Conservation (phyloP, 2,888 invertebrate genomes). For the Aphidius colemani region DNA sequence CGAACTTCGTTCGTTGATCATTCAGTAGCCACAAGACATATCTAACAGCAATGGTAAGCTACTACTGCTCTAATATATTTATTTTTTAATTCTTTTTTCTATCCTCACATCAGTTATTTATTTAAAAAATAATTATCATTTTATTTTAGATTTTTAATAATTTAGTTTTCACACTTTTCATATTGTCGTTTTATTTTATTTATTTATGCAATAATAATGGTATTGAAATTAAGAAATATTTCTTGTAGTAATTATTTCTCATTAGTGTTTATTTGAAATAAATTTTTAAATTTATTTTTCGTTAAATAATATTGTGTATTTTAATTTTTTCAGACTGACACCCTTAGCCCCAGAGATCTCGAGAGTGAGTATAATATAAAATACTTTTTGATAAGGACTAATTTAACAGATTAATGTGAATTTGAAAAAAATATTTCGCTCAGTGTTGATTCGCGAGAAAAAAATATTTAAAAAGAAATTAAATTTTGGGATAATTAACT, state of each 20-base stretch:
- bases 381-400: slow-evolving; percentile 7
- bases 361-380: slow-evolving; percentile 76
- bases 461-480: not conserved
- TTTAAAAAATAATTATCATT: not conserved
- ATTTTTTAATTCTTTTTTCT: slow-evolving; percentile 19
- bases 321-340: slow-evolving; percentile 73
- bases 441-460: slow-evolving; percentile 18
- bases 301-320: slow-evolving; percentile 20
- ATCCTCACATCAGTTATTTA: slow-evolving; percentile 13
- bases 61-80: slow-evolving; percentile 21
- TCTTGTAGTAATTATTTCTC: no score
- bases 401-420: slow-evolving; percentile 5
- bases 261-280: not conserved
- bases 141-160: not conserved
- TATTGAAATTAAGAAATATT: no score
- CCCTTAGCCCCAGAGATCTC: slow-evolving; percentile 80
- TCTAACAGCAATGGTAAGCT: slow-evolving; percentile 60
- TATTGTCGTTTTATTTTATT: no score
- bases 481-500: not conserved
- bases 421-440: not conserved
- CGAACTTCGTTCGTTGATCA: slow-evolving; percentile 76
- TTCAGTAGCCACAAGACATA: slow-evolving; percentile 59
- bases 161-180: not conserved
- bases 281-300: slow-evolving; percentile 19
- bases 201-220: no score